Conservation (phyloP, 1,140 invertebrate species). For the Cyphomyrmex costatus region DNA sequence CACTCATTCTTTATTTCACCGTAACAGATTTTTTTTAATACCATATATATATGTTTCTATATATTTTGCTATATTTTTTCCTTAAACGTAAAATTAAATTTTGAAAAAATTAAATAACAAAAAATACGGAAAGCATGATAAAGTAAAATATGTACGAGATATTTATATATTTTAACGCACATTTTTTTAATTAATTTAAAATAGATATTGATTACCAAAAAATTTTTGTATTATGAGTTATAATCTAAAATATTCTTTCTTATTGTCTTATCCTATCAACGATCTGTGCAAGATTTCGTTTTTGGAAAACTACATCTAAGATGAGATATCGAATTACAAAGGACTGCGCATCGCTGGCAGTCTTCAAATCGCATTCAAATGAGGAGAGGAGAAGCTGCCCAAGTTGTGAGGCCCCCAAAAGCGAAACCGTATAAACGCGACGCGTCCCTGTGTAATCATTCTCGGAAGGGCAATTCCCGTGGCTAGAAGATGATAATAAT, state of each 20-base stretch:
- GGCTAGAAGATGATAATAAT: conserved; percentile 81
- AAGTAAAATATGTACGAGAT: no score
- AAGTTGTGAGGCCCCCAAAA: conserved; percentile 36
- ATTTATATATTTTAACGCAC: no score
- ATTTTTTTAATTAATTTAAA: not conserved
- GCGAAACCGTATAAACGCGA: conserved; percentile 63
- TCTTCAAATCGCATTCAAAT: conserved; percentile 82
- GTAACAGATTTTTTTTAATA: not conserved
- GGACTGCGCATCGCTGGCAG: conserved; percentile 73
- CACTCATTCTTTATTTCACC: not conserved
- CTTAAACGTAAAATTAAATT: not conserved
- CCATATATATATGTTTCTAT: not conserved
- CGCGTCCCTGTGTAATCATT: conserved; percentile 78
- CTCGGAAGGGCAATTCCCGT: conserved; percentile 79
- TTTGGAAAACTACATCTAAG: not conserved
- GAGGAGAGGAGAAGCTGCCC: conserved; percentile 71
- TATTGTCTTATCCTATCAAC: not conserved
- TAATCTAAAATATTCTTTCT: not conserved
- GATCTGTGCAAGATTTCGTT: not conserved
- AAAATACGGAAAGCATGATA: not conserved
- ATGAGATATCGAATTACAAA: not conserved
- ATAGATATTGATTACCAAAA: not conserved
- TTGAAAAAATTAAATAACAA: not conserved
- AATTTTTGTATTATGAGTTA: not conserved
- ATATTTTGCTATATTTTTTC: conserved; percentile 6